A percentile compares a stretch with the other conserved stretches of the same genome.
Evolutionary conservation across 1,140 invertebrate genomes (phyloP).

Genomic region (Elysia chlorotica): DNA sequence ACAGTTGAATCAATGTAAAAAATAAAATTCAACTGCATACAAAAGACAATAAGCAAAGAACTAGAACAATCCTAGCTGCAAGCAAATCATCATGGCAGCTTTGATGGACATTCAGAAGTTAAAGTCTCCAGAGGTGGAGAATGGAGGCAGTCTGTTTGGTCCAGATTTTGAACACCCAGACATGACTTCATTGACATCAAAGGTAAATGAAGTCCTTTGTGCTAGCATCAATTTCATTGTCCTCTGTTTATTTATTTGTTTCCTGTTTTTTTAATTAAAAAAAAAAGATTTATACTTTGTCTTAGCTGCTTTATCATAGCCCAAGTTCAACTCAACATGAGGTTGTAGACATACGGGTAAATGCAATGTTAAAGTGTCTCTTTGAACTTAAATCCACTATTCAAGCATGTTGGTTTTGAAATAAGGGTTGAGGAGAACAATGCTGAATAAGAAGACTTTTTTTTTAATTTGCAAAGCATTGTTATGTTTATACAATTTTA

Average conservation of each 20-base stretch:
- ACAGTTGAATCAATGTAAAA: too few relatives aligned
- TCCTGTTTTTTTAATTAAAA: not conserved
- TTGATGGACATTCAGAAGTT: constrained; percentile 33
- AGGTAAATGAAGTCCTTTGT: constrained; percentile 13
- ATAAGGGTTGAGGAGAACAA: too few relatives aligned
- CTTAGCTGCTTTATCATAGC: not conserved
- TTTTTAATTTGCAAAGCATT: too few relatives aligned
- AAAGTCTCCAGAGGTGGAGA: constrained; percentile 32
- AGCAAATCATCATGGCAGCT: constrained; percentile 30
- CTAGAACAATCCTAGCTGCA: too few relatives aligned
- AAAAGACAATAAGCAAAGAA: too few relatives aligned
- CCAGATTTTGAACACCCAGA: constrained; percentile 43
- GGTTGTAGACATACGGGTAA: not conserved
- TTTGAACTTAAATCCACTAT: not conserved
- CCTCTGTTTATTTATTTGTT: not conserved
- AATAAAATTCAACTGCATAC: too few relatives aligned
- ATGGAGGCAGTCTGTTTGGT: constrained; percentile 47
- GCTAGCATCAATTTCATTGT: not conserved
- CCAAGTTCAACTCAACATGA: not conserved
- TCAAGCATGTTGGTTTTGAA: too few relatives aligned
- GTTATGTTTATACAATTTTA: too few relatives aligned
- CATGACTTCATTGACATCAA: constrained; percentile 20
- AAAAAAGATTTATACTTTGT: not conserved
- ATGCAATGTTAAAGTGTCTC: not conserved
- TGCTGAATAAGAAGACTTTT: too few relatives aligned